These are phyloP conservation scores for Suricata suricatta DNA, from an alignment of 2,113 vertebrate genomes.

Conservation along the genomic window DNA sequence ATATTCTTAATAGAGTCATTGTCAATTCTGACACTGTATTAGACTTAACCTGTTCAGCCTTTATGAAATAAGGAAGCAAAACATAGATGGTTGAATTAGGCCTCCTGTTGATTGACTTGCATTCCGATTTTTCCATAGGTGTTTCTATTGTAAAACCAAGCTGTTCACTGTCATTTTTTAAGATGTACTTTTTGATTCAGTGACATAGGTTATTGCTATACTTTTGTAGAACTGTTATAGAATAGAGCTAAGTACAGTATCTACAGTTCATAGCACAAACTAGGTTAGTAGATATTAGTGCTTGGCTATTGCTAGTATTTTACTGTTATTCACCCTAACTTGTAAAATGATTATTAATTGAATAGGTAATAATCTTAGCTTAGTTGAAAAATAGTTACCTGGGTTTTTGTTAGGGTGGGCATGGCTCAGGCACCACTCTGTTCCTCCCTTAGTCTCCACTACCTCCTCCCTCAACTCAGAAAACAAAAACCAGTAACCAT, in stretches of 20 bases:
- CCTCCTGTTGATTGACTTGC: not conserved
- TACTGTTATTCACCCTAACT: not conserved
- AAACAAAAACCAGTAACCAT: not conserved
- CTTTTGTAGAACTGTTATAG: not conserved
- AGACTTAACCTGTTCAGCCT: not conserved
- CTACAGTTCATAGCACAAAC: not conserved
- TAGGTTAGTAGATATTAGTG: not conserved
- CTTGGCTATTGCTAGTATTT: not conserved
- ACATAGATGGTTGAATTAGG: not conserved
- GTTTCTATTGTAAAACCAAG: not conserved
- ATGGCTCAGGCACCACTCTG: not conserved
- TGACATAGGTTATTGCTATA: not conserved
- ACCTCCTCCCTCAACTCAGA: not conserved
- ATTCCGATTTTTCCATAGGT: not conserved
- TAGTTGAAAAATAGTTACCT: not conserved
- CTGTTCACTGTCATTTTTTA: not conserved
- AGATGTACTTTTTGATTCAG: constrained; percentile 12
- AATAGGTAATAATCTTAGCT: not conserved
- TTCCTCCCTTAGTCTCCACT: not conserved
- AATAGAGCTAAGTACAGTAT: not conserved
- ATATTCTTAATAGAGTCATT: not conserved
- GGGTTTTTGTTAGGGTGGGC: not conserved
- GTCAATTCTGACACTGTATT: not conserved
- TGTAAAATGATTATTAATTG: constrained; percentile 17
- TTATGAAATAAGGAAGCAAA: not conserved